Evolutionary conservation across 2,113 vertebrate species (phyloP).

Genomic region (Rhinichthys klamathensis): DNA sequence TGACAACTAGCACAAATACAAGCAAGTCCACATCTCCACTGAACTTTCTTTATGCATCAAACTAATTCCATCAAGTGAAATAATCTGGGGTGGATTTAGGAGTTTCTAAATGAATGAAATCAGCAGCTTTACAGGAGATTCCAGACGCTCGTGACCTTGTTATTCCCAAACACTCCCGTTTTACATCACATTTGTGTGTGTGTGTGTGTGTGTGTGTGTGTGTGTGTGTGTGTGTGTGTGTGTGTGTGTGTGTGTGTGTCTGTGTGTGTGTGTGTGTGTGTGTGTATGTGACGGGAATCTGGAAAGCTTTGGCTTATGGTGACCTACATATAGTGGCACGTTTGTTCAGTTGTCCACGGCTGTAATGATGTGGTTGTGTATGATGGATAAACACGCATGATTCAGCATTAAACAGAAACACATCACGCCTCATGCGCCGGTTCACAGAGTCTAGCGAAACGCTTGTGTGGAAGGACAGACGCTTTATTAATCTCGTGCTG

Average conservation of each 20-base stretch:
- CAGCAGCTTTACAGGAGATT: slow-evolving; percentile 20
- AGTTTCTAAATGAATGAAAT: neutral
- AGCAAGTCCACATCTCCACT: neutral
- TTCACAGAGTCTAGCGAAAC: neutral
- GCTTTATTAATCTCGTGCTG: neutral
- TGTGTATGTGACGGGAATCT: too few relatives aligned
- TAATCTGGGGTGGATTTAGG: slow-evolving; percentile 7
- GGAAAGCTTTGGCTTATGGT: neutral
- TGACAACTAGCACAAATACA: neutral
- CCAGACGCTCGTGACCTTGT: slow-evolving; percentile 65
- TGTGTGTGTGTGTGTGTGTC: too few relatives aligned
- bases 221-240: too few relatives aligned
- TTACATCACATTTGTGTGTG: too few relatives aligned
- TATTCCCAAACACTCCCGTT: too few relatives aligned
- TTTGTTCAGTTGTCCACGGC: neutral
- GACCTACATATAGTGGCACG: slow-evolving; percentile 13
- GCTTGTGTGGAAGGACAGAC: neutral
- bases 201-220: too few relatives aligned
- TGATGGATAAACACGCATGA: neutral
- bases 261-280: too few relatives aligned
- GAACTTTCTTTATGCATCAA: neutral
- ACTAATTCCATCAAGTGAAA: neutral
- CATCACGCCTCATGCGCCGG: neutral
- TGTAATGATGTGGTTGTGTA: neutral
- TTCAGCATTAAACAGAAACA: neutral